phyloP scores from a whole-genome alignment of 2,888 invertebrate genomes.

The Nemotelus pantherinus region DNA sequence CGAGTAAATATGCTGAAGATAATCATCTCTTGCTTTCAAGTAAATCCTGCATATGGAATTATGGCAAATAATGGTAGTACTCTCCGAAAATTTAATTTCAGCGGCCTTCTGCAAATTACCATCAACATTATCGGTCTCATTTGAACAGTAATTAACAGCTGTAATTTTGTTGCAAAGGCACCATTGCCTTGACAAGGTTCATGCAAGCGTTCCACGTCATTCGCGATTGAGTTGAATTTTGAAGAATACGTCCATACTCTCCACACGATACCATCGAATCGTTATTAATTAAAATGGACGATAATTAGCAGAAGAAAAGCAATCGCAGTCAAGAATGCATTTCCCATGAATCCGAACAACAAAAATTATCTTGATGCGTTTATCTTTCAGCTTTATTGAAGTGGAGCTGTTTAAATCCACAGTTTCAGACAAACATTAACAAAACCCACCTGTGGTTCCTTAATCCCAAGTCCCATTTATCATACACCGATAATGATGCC shows the following conservation, averaged over 20 bases:
- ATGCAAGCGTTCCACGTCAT: too few species aligned
- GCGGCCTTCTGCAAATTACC: not conserved
- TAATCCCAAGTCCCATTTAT: slow-evolving; percentile 30
- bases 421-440: slow-evolving; percentile 28
- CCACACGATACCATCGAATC: not conserved
- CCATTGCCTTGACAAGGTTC: too few species aligned
- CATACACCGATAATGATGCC: slow-evolving; percentile 22
- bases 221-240: too few species aligned
- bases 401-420: slow-evolving; percentile 24
- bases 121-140: too few species aligned
- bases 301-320: slow-evolving; percentile 10
- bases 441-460: slow-evolving; percentile 30
- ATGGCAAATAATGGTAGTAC: not conserved
- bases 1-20: not conserved
- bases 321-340: not conserved
- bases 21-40: not conserved
- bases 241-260: too few species aligned
- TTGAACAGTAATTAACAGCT: too few species aligned
- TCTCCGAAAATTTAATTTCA: not conserved
- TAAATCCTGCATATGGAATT: too few species aligned
- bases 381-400: not conserved
- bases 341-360: slow-evolving; percentile 5
- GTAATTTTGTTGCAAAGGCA: too few species aligned
- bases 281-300: slow-evolving; percentile 21
- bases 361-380: not conserved